Evolutionary conservation across 2,888 invertebrate species (phyloP).

Genomic region (Mellilla xanthometata): DNA sequence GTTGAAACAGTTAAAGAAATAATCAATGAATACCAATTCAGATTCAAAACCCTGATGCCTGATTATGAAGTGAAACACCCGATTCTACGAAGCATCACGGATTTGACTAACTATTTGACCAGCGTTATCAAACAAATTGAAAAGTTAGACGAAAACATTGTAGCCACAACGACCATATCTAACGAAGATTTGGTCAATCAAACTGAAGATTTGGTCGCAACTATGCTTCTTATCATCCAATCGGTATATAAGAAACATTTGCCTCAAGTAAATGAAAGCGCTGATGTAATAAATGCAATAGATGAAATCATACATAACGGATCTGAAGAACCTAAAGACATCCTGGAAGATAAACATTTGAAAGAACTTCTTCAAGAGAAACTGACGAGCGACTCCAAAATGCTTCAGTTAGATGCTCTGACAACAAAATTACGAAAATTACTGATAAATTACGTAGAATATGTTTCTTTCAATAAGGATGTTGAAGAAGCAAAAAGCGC

Average conservation of each 20-base stretch:
- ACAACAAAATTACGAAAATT: slow-evolving; percentile 65
- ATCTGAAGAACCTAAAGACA: slow-evolving; percentile 72
- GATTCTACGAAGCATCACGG: slow-evolving; percentile 51
- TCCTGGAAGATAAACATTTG: slow-evolving; percentile 85
- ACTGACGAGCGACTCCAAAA: slow-evolving; percentile 82
- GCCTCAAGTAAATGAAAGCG: slow-evolving; percentile 44
- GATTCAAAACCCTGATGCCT: slow-evolving; percentile 42
- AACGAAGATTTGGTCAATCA: slow-evolving; percentile 41
- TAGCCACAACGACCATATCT: slow-evolving; percentile 47
- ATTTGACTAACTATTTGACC: slow-evolving; percentile 51
- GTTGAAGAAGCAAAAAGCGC: slow-evolving; percentile 52
- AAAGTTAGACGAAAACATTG: slow-evolving; percentile 42
- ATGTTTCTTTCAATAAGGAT: slow-evolving; percentile 48
- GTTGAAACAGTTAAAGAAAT: slow-evolving; percentile 47
- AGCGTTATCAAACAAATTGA: slow-evolving; percentile 44
- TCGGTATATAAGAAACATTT: slow-evolving; percentile 72
- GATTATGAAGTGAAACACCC: slow-evolving; percentile 54
- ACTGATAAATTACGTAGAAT: slow-evolving; percentile 64
- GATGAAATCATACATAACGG: slow-evolving; percentile 60
- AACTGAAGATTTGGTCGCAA: slow-evolving; percentile 66
- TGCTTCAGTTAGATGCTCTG: slow-evolving; percentile 80
- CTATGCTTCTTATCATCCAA: slow-evolving; percentile 56
- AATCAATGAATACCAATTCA: slow-evolving; percentile 54
- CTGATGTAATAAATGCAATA: slow-evolving; percentile 60
- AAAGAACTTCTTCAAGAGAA: slow-evolving; percentile 85